Conservation (phyloP, 2,797 vertebrate species). For the Crocidura indochinensis region DNA sequence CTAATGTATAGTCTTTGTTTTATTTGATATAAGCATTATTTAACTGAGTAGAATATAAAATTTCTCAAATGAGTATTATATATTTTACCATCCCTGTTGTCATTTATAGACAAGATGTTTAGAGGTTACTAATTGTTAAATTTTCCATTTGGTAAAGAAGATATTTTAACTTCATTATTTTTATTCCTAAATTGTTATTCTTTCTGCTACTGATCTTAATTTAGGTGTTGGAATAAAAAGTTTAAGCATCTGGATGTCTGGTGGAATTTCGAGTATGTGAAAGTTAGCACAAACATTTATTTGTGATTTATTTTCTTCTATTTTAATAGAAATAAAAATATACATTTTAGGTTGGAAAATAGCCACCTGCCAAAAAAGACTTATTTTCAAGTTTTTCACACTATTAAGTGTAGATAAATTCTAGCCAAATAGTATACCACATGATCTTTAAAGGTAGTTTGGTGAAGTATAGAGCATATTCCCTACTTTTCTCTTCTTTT, state of each 20-base stretch:
- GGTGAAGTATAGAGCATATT: background rate
- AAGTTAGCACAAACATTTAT: background rate
- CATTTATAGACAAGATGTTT: background rate
- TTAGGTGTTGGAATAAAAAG: background rate
- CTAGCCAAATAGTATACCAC: background rate
- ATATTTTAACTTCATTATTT: background rate
- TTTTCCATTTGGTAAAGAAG: background rate
- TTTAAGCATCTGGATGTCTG: background rate
- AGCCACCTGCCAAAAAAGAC: background rate
- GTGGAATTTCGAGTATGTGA: background rate
- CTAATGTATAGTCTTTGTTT: background rate
- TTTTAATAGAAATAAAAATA: background rate
- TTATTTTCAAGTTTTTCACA: conserved; percentile 18
- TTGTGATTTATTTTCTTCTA: background rate
- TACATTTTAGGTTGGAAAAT: background rate
- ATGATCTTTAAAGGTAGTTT: background rate
- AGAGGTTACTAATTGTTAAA: background rate
- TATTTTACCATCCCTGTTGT: background rate
- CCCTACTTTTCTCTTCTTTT: background rate
- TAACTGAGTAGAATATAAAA: no score
- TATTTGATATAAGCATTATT: background rate
- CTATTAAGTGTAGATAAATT: background rate
- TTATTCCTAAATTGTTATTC: background rate
- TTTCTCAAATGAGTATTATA: background rate
- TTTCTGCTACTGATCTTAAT: background rate